Conservation (phyloP, 2,888 invertebrate genomes). For the Timandra comae region DNA sequence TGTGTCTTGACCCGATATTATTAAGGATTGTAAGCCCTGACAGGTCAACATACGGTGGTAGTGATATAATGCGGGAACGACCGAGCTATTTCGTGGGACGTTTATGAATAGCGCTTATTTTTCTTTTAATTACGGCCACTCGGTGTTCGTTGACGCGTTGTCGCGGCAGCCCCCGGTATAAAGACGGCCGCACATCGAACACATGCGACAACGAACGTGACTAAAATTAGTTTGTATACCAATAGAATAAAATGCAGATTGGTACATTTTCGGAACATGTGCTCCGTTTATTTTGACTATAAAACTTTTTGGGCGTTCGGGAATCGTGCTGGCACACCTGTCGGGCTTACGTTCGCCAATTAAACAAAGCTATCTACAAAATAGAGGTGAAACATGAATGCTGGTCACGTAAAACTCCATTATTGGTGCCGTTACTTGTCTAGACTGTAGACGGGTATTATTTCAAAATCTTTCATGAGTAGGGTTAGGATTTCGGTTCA, state of each 20-base stretch:
- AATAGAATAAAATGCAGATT: too few species aligned
- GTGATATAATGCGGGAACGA: conserved; percentile 54
- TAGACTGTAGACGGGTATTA: conserved; percentile 31
- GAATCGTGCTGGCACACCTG: too few species aligned
- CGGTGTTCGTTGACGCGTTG: conserved; percentile 47
- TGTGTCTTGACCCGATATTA: conserved; percentile 31
- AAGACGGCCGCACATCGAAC: too few species aligned
- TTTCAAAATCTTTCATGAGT: conserved; percentile 35
- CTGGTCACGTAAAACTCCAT: conserved; percentile 28
- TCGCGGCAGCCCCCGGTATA: conserved; percentile 20
- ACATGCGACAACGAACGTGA: too few species aligned
- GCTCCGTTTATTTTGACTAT: too few species aligned
- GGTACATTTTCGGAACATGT: too few species aligned
- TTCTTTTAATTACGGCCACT: conserved; percentile 71
- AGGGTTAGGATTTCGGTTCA: conserved; percentile 30
- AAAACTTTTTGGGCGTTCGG: too few species aligned
- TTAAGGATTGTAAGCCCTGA: conserved; percentile 19
- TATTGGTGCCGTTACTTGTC: conserved; percentile 13
- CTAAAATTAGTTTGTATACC: too few species aligned
- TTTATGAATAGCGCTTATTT: conserved; percentile 74
- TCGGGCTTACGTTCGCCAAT: too few species aligned
- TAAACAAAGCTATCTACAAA: too few species aligned
- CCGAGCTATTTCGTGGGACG: conserved; percentile 58
- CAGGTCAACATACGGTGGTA: conserved; percentile 39
- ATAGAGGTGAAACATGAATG: conserved; percentile 1